Base-by-base conservation (phyloP, 2,113 vertebrate species). In the Sinosuthora webbiana region DNA sequence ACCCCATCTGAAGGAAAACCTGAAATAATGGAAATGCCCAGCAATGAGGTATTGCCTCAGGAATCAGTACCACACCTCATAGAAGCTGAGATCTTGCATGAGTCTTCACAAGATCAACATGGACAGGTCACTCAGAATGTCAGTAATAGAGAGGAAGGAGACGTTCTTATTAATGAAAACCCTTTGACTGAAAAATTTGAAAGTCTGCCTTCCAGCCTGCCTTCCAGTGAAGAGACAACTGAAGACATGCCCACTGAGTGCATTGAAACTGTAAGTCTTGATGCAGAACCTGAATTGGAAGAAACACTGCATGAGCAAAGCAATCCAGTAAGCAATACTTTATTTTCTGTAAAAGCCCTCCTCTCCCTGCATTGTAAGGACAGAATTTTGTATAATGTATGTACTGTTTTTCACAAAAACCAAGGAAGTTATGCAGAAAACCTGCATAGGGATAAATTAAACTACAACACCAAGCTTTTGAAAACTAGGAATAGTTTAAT, bases 231-330 rank as follows among this genome's bases (percentile, higher is more conserved):
- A 88, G 95, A 95, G 22, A 65, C 55, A 18, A 30, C 87, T 31
- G 96, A 95, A 74, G 96, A 78, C 2, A 1, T 35, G 15, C 78
- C 93, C 63, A 74, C 56, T 4, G 97, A 97, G 30, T 98, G 97
- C 89, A 91, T 49, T 71, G 98, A 98, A 33, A 96, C 98, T 0
- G 96, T 98, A 60, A 98, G 78, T 93, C 97, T 98, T 4, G 98
- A 98, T 77, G 41, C 94, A 63, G 98, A 98, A 28, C 55, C 91
- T 37, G 97, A 93, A 67, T 73, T 95, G 21, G 97, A 97, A 83
- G 93, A 93, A 84, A 86, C 83, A 35, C 67, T 92, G 73, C 94
- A 76, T 76, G 97, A 98, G 68, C 94, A 97, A 78, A 94, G 21
- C 24, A 77, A 77, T 65, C 53, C 5, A 82, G 98, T 98, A 97